Base-by-base conservation (phyloP, 2,888 invertebrate genomes). In the Eupithecia inturbata region DNA sequence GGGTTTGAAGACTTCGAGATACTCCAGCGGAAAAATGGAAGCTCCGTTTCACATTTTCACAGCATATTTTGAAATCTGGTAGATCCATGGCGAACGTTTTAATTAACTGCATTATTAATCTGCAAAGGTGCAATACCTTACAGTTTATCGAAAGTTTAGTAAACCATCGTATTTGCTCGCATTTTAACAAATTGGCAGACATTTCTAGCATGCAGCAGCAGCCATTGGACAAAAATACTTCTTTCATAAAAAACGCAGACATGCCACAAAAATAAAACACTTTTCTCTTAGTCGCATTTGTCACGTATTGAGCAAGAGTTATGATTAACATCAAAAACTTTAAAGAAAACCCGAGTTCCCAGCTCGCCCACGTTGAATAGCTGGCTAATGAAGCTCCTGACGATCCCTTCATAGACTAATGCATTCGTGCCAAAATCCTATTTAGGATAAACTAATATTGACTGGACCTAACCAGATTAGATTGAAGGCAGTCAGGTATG, bases 381-480 rank as follows among this genome's bases (percentile, higher is more conserved):
- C 10, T 6, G 33, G 36, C 74, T 71, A 68, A 71, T 68, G 70
- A 74, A 74, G 57, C 74, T 67, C 31, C 45, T 62, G 16, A 10
- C 36, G 19, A 45, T 19, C 22, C 60, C 36, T 67, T 45, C 64
- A 41, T 53, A 67, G 68, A 68, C 70, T 66, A 53, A 41, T 33
- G 68, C 19, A 57, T 41, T 60, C 60, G 41, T 69, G 69, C 60
- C 60, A 53, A 72, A 72, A 68, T 72, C 63, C 53, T 53, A 31
- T 64, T 63, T 19, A 14, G 33, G 60, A 33, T 73, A 71, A 71
- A 74, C 64, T 64, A 68, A 57, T 57, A 45, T 45, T 73, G 70
- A 45, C 45, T 57, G 36, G 39, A 70, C 49, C 28, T 53, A 31
- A 70, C 49, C 49, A 53, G 71, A 71, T 74, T 39, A 39, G 39